Base-by-base conservation (phyloP, 2,888 invertebrate species). In the Pediacus dermestoides region DNA sequence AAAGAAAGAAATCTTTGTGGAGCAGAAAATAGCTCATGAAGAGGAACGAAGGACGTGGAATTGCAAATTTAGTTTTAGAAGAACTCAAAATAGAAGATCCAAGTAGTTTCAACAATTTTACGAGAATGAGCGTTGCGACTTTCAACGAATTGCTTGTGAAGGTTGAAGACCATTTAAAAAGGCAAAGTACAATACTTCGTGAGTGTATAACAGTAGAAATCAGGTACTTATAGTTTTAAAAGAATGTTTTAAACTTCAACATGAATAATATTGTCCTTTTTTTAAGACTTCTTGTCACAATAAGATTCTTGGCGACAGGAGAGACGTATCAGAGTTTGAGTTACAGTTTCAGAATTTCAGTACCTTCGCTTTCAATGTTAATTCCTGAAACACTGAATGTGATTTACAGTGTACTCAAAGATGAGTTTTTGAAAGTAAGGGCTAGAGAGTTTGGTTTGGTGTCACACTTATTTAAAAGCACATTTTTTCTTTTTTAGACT, bases 321-420 rank as follows among this genome's bases (percentile, higher is more conserved):
- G 38, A 38, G 16, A 34, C 12, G 4, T 38, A 16, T 12, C 16
- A 2, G 23, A 35, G 16, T 23, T 21, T 39, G 10, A 11, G 18
- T 3, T 39, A 30, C 13, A 8, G 2, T 12, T 39, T 39, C 22
- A 16, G 35, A 10, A 39, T 39, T 26, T 39, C 39, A n/a, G 34
- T 34, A 8, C 28, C 34, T 9, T 8, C n/a, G 2, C 8, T 39
- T 8, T 34, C 34, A 11, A 9, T 10, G 2, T 27, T 34, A 15
- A 21, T 39, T 6, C 31, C 28, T 10, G 34, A 39, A 34, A 34
- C 34, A 7, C 10, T 32, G n/a, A 21, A 4, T 18, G 39, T 16
- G 8, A 15, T 39, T 16, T 34, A 34, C 14, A 26, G 6, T 11
- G 34, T 9, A 21, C 14, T 32, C 12, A 34, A 37, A 15, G 16